Base-by-base conservation (phyloP, 1,140 invertebrate genomes). In the Aphis gossypii region DNA sequence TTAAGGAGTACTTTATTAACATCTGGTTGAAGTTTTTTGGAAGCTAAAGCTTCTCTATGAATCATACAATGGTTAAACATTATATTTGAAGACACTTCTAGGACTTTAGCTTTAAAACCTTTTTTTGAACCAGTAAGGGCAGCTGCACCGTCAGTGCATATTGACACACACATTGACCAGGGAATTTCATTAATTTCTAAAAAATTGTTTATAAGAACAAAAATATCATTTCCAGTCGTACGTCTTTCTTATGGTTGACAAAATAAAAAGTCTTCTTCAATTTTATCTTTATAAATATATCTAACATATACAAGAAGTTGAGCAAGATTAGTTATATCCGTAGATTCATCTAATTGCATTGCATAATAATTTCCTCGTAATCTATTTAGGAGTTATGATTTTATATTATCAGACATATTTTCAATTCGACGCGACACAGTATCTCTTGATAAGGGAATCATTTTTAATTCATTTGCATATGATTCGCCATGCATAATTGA, bases 361-460 rank as follows among this genome's bases (percentile, higher is more conserved):
- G 46, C 30, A 88, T 6, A 88, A 88, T 87, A 87, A 87, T 87
- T 87, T 30, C 86, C 41, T 51, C 51, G 51, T 20, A 51, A 51
- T 87, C 86, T 87, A 87, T 87, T 46, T 87, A 51, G 86, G 21
- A 51, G 86, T 87, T 87, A 44, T 87, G 7, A 87, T 90, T 94
- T 94, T 84, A 94, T 44, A 94, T 94, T 94, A n/a, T 94, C 93
- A 91, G 94, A 94, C 68, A 95, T 94, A 93, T 95, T 93, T 94
- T 94, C 92, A 83, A 94, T 94, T 94, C 94, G 90, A 89, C 94
- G 93, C 92, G 90, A 94, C 91, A 95, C 94, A 86, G 94, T 94
- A 91, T 94, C 94, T 94, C 94, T 94, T 38, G 94, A 95, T 89
- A 95, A 94, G 88, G 94, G 94, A 93, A 95, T 92, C 41, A 94